Evolutionary conservation across 2,113 vertebrate species (phyloP).

Genomic region (Tetrao urogallus): DNA sequence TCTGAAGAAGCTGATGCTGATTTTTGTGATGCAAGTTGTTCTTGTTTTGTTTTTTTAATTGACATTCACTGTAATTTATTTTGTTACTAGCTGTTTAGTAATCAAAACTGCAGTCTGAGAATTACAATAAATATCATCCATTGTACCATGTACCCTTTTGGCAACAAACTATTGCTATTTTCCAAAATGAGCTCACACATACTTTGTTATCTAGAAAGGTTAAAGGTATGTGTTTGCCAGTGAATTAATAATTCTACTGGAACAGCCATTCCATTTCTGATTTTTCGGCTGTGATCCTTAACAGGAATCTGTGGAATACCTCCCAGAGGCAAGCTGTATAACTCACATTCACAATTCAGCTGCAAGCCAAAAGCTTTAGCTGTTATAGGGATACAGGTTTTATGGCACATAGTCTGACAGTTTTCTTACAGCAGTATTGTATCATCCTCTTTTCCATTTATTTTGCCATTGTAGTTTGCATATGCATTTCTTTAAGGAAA

Average conservation of each 20-base stretch:
- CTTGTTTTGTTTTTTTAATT: neutral
- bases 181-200: neutral
- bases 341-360: neutral
- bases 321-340: neutral
- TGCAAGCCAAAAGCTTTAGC: neutral
- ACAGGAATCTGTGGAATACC: neutral
- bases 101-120: neutral
- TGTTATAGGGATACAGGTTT: neutral
- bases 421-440: neutral
- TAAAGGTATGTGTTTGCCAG: neutral
- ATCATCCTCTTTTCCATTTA: neutral
- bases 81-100: neutral
- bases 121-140: neutral
- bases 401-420: neutral
- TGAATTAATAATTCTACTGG: neutral
- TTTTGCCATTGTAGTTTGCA: neutral
- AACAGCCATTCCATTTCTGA: neutral
- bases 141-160: neutral
- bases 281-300: neutral
- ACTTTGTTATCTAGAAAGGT: neutral
- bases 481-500: neutral
- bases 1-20: slow-evolving; percentile 10
- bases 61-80: neutral
- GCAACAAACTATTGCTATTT: neutral
- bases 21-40: slow-evolving; percentile 25